phyloP scores from a whole-genome alignment of 2,797 vertebrate species.

The Gymnodraco acuticeps region DNA sequence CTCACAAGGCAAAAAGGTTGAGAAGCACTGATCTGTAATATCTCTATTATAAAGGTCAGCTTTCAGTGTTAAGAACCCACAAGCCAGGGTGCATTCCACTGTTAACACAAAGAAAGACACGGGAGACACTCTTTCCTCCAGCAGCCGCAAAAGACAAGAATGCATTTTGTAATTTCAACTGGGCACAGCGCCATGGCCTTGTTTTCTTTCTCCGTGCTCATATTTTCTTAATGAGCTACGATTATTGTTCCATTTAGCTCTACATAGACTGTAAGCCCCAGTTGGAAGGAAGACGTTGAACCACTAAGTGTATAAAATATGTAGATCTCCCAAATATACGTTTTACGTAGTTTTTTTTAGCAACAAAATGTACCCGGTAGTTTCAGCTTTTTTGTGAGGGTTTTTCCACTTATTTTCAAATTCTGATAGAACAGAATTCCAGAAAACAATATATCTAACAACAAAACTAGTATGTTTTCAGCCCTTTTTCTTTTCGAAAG shows the following conservation, averaged over 20 bases:
- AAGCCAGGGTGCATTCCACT: slow-evolving; percentile 6
- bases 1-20: slow-evolving; percentile 3
- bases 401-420: neutral
- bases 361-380: no score
- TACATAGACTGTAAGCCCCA: neutral
- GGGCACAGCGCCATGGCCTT: slow-evolving; percentile 5
- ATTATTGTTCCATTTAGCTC: slow-evolving; percentile 22
- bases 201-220: slow-evolving; percentile 28
- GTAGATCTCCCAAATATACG: no score
- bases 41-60: neutral
- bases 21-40: slow-evolving; percentile 6
- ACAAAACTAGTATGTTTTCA: fast-evolving
- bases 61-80: slow-evolving; percentile 11
- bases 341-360: no score
- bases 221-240: slow-evolving; percentile 50
- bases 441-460: no score
- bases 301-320: neutral
- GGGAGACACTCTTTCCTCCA: slow-evolving; percentile 7
- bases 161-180: slow-evolving; percentile 16
- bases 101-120: slow-evolving; percentile 5
- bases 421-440: no score
- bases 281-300: neutral
- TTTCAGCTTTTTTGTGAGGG: neutral
- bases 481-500: neutral
- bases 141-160: slow-evolving; percentile 23